Evolutionary conservation across 2,113 vertebrate genomes (phyloP).

Genomic region (Circaetus gallicus): DNA sequence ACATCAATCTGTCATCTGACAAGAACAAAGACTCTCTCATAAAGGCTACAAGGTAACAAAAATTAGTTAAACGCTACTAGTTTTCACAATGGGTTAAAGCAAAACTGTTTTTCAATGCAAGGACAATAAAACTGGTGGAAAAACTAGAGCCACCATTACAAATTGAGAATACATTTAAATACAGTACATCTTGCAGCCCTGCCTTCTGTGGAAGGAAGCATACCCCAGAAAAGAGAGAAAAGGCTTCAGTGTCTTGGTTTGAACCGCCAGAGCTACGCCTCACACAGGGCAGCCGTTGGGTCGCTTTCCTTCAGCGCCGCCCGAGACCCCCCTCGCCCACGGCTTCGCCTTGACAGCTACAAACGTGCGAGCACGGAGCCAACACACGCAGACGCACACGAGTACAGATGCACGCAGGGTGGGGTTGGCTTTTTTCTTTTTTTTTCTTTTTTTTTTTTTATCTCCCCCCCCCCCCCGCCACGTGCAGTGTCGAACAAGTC

Average conservation of each 20-base stretch:
- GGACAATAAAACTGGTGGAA: background rate
- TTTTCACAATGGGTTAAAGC: background rate
- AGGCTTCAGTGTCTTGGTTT: background rate
- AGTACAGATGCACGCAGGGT: rapidly evolving
- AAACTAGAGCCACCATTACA: background rate
- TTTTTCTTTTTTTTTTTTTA: background rate
- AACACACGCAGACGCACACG: background rate
- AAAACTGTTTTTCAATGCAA: background rate
- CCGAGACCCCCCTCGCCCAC: background rate
- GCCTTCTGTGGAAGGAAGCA: slow-evolving; percentile 33
- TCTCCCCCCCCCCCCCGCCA: background rate
- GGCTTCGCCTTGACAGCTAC: background rate
- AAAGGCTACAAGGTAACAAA: background rate
- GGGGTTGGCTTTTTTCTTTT: rapidly evolving
- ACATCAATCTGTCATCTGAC: slow-evolving; percentile 13
- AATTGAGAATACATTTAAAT: slow-evolving; percentile 7
- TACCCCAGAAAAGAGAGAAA: background rate
- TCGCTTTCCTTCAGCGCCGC: background rate
- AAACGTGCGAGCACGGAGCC: rapidly evolving
- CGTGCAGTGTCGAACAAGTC: background rate
- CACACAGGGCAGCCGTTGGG: background rate
- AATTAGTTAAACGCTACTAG: background rate
- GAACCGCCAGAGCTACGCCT: background rate
- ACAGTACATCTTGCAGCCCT: background rate
- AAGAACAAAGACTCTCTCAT: slow-evolving; percentile 6